phyloP scores from a whole-genome alignment of 2,888 invertebrate species.

The Dexiosoma caninum region DNA sequence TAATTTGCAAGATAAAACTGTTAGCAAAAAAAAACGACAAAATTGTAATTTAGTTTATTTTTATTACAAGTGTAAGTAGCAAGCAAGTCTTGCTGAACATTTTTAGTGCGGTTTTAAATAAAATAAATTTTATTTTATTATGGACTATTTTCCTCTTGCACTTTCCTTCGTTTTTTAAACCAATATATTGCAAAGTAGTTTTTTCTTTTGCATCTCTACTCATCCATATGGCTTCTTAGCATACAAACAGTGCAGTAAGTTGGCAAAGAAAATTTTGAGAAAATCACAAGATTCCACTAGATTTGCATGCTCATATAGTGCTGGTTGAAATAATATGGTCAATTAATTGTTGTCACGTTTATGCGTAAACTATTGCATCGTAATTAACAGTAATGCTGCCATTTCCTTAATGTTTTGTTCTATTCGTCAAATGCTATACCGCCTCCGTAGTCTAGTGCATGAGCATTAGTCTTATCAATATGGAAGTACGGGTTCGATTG shows the following conservation, averaged over 20 bases:
- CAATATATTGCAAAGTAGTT: neutral
- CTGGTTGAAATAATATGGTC: too few species aligned
- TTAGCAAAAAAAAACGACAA: neutral
- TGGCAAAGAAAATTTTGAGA: neutral
- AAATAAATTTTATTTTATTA: neutral
- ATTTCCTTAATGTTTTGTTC: too few species aligned
- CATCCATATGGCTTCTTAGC: neutral
- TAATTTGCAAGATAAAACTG: neutral
- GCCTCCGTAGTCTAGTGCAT: too few species aligned
- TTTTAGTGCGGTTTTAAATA: neutral
- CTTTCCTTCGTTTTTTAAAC: too few species aligned
- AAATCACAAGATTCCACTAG: neutral
- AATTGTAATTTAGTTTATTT: neutral
- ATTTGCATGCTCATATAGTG: conserved; percentile 8
- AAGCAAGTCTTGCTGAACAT: neutral
- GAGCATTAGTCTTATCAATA: too few species aligned
- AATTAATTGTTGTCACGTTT: too few species aligned
- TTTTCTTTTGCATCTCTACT: neutral
- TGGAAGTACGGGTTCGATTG: too few species aligned
- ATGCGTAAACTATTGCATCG: too few species aligned
- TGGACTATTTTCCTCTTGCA: neutral
- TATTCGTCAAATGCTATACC: too few species aligned
- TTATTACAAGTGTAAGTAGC: neutral
- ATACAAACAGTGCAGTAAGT: neutral
- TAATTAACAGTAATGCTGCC: too few species aligned